Evolutionary conservation across 1,140 invertebrate species (phyloP), one percentile per base, ranked within the genome.

Genomic region (Parasteatoda tepidariorum): DNA sequence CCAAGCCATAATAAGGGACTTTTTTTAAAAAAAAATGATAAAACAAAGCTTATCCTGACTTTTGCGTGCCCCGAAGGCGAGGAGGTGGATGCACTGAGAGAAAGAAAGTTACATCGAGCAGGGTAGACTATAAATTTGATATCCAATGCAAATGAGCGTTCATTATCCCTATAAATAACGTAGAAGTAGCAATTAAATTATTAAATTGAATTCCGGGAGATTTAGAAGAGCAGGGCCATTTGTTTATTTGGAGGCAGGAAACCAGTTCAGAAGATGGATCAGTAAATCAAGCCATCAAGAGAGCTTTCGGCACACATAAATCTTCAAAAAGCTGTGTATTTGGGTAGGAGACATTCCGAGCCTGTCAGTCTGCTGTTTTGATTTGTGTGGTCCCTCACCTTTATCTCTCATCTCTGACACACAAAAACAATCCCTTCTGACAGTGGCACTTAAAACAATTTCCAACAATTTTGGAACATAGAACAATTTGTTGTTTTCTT

Each of bases 281-380:
- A 28, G 78, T 82, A 82, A 82, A 82, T 82, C 78, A 82, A 82
- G 78, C 78, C 67, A 82, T 82, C 78, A 82, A 70, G 78, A 70
- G 62, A 82, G 55, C 78, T 82, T 82, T 82, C 78, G 78, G 78
- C 78, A 82, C 78, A 68, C 71, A 82, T 82, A 82, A 82, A 82
- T 82, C 78, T 82, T 79, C n/a, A 54, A 48, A 6, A 41, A 66
- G 55, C 28, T 68, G 48, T 67, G 57, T 59, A 76, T 81, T 71
- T 41, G 57, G 67, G 71, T 13, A 48, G 38, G 38, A 18, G 38
- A 48, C 78, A 82, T 82, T 71, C 67, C 78, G 54, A 15, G n/a
- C 54, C 78, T 82, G 78, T 82, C 78, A 82, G 31, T 62, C 41
- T 67, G 33, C 41, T n/a, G n/a, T n/a, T 73, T 75, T 82, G 78